Evolutionary conservation across 2,113 vertebrate species (phyloP), one percentile per base, ranked within the genome.

Genomic region (Tenrec ecaudatus): DNA sequence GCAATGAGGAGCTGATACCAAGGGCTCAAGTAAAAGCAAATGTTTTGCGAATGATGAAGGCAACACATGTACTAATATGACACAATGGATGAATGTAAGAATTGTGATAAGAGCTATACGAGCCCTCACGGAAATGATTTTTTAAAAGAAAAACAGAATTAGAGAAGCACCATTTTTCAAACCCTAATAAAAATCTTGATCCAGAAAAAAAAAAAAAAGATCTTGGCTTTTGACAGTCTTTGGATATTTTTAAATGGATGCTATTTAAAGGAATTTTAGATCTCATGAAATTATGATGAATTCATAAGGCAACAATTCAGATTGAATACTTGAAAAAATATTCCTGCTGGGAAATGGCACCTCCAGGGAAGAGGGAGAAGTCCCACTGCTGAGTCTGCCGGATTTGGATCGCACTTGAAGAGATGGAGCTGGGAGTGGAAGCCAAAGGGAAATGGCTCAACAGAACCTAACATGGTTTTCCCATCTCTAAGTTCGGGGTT

Each of bases 281-380:
- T 88, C 40, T 47, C 71, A 75, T 84, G 31, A 69, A 88, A 92
- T 88, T 86, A 40, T 64, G 66, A 86, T 96, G 92, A 94, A 95
- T 95, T 94, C 96, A 95, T 90, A 53, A 90, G 90, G 88, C 88
- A 95, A 85, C 76, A 90, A 93, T 94, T 78, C 38, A 71, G n/a
- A 81, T 20, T 62, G 10, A 82, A 6, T 60, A 89, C 77, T 82
- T 93, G 68, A 94, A 94, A 94, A 96, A 96, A 78, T 82, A 80
- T 40, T 92, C 36, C 33, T 82, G 23, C 89, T 94, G 75, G 94
- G 92, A 89, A 94, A 90, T 36, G 77, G 88, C 60, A 94, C 85
- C 92, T 94, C 86, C 5, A 77, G 85, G 94, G 80, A 95, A 92
- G 86, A 94, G 31, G 38, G 53, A 89, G n/a, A 73, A 36, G 25